A percentile compares a stretch with the other conserved stretches of the same genome.
Evolutionary conservation across 64 coral and sea anemone genomes (phyloP).

Genomic region (Pachyseris speciosa): DNA sequence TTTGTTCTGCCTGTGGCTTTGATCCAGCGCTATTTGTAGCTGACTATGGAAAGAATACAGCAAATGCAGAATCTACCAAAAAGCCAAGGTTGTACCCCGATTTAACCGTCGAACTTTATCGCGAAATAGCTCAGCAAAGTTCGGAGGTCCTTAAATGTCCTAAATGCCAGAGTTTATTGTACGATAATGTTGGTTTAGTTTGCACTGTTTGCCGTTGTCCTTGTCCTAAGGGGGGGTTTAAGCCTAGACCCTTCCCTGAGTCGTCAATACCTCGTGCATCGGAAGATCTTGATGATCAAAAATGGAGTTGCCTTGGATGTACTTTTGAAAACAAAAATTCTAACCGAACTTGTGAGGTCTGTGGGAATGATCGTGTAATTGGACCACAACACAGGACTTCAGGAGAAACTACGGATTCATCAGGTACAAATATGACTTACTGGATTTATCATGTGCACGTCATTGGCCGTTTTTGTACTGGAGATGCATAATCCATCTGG

Average conservation of each 20-base stretch:
- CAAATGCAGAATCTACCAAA: background rate
- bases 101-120: slow-evolving; percentile 75
- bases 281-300: background rate
- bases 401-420: background rate
- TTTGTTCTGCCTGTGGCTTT: slow-evolving; percentile 72
- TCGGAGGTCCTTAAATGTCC: slow-evolving; percentile 81
- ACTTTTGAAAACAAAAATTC: slow-evolving; percentile 73
- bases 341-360: slow-evolving; percentile 48
- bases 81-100: slow-evolving; percentile 43
- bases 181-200: slow-evolving; percentile 71
- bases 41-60: background rate
- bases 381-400: background rate
- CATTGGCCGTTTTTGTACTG: too few species aligned
- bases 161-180: slow-evolving; percentile 91
- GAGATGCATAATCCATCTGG: too few species aligned
- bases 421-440: too few species aligned
- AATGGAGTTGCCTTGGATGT: slow-evolving; percentile 79
- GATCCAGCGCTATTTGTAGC: slow-evolving; percentile 6
- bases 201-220: slow-evolving; percentile 82
- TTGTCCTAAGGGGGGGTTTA: slow-evolving; percentile 85
- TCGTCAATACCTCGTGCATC: slow-evolving; percentile 68
- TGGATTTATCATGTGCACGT: too few species aligned
- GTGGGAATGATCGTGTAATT: slow-evolving; percentile 23
- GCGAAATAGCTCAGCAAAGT: slow-evolving; percentile 62
- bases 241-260: slow-evolving; percentile 93